Conservation (phyloP, 2,888 invertebrate genomes). For the Hecatera dysodea region DNA sequence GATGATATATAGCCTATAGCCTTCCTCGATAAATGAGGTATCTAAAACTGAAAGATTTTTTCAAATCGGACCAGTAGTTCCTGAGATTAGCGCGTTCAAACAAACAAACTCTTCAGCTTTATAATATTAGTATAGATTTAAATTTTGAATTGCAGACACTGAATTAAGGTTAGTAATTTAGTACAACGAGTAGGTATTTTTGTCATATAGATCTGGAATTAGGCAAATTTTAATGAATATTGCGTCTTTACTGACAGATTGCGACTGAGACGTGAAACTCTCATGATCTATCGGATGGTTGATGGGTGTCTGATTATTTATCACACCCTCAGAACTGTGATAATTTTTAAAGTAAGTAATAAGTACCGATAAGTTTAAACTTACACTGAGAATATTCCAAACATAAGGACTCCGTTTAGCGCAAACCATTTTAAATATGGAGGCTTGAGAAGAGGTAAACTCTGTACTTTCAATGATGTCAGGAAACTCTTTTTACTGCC, state of each 20-base stretch:
- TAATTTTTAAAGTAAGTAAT: neutral
- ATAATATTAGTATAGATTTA: too few relatives aligned
- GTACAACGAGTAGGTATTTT: neutral
- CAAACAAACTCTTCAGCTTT: too few relatives aligned
- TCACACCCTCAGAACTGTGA: neutral
- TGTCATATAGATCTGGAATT: neutral
- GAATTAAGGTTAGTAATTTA: neutral
- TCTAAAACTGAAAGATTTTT: too few relatives aligned
- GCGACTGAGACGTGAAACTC: too few relatives aligned
- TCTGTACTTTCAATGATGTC: constrained; percentile 88
- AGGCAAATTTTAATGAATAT: too few relatives aligned
- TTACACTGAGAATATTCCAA: constrained; percentile 93
- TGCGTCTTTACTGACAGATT: too few relatives aligned
- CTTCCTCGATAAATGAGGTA: too few relatives aligned
- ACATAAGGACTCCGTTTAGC: constrained; percentile 90
- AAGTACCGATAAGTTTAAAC: constrained; percentile 69
- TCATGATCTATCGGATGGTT: too few relatives aligned
- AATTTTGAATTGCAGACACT: neutral
- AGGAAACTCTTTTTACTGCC: constrained; percentile 74
- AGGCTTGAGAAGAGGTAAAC: constrained; percentile 87
- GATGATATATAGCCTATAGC: too few relatives aligned
- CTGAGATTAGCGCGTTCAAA: too few relatives aligned
- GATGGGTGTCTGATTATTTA: too few relatives aligned
- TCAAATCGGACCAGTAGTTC: too few relatives aligned
- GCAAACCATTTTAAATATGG: constrained; percentile 89